Evolutionary conservation across 1,140 invertebrate species (phyloP).

Genomic region (Oedothorax gibbosus): DNA sequence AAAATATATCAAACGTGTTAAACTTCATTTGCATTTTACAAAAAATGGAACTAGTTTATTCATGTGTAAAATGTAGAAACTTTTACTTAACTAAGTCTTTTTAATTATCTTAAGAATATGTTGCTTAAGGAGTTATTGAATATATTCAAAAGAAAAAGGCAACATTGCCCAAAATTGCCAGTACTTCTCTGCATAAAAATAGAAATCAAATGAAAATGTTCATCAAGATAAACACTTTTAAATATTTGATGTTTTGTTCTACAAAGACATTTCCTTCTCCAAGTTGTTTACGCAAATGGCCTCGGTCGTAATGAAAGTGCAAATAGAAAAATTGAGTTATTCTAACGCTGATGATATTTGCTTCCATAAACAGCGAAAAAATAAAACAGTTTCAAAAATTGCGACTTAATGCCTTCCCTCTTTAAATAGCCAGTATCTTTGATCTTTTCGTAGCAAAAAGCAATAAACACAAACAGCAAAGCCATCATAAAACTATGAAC

Average conservation of each 20-base stretch:
- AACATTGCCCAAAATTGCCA: too few species aligned
- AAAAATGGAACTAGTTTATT: too few species aligned
- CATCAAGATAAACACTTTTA: neutral
- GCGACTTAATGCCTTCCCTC: constrained; percentile 37
- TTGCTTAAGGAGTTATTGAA: too few species aligned
- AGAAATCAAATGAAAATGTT: too few species aligned
- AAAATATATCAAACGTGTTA: too few species aligned
- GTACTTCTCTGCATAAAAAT: too few species aligned
- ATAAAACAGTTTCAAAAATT: constrained; percentile 32
- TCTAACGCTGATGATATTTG: constrained; percentile 14
- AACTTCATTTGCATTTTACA: too few species aligned
- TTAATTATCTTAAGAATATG: too few species aligned
- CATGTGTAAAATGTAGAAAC: too few species aligned
- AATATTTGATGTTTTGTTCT: neutral
- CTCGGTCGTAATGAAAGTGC: neutral
- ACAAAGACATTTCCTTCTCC: neutral
- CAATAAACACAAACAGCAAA: constrained; percentile 56
- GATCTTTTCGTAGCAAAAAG: constrained; percentile 43
- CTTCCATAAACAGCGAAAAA: constrained; percentile 22
- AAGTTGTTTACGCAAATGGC: neutral
- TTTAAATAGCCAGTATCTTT: constrained; percentile 43
- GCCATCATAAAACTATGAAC: constrained; percentile 55
- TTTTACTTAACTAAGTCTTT: too few species aligned
- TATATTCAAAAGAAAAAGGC: too few species aligned
- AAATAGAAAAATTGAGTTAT: constrained; percentile 26